These are phyloP conservation scores for Centropus bengalensis DNA, from an alignment of 2,113 vertebrate genomes.

Conservation along the genomic window DNA sequence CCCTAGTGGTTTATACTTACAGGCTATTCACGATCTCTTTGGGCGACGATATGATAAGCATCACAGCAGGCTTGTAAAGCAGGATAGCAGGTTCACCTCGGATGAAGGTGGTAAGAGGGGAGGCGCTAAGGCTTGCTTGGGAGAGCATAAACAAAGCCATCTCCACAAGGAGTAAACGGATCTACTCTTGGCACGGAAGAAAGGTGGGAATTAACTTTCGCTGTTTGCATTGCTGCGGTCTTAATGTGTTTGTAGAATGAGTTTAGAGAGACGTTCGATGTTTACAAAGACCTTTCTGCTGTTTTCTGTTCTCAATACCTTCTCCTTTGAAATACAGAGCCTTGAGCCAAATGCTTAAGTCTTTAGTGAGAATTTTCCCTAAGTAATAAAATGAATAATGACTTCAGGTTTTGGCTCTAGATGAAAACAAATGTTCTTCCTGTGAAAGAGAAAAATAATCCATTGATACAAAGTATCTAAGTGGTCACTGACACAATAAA, in stretches of 20 bases:
- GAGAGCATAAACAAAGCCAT: not conserved
- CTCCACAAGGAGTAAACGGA: not conserved
- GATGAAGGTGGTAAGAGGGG: not conserved
- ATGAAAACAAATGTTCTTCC: conserved; percentile 14
- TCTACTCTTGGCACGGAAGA: not conserved
- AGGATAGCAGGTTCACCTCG: not conserved
- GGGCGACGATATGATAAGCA: not conserved
- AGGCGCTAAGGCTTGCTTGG: not conserved
- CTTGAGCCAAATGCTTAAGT: not conserved
- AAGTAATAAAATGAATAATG: conserved; percentile 12
- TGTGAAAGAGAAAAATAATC: not conserved
- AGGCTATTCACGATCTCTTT: not conserved
- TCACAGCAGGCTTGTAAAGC: not conserved
- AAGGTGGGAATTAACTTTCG: not conserved
- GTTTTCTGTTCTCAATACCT: conserved; percentile 11
- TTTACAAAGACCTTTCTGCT: not conserved
- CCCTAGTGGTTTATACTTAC: not conserved
- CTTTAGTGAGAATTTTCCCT: conserved; percentile 12
- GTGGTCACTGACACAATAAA: not conserved
- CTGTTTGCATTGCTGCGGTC: not conserved
- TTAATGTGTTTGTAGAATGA: not conserved
- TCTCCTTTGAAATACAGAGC: not conserved
- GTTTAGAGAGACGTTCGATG: not conserved
- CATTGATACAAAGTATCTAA: not conserved
- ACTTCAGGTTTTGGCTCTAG: conserved; percentile 2